Evolutionary conservation across 2,888 invertebrate genomes (phyloP), one percentile per base, ranked within the genome.

Genomic region (Sisyra nigra): DNA sequence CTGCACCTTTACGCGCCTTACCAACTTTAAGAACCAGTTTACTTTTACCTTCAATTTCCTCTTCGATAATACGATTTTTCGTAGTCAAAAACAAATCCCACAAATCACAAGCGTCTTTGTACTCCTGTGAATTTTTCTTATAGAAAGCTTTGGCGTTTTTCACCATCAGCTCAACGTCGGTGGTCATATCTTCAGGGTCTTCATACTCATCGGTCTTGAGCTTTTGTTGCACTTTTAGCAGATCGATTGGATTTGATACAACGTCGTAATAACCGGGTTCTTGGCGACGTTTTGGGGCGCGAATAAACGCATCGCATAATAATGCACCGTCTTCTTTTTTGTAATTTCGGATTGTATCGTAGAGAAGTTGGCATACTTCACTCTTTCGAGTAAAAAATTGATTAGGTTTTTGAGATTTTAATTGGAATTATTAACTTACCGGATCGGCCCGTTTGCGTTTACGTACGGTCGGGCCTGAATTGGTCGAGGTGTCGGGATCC

Each of bases 141-240:
- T 96, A 96, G 66, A 92, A 97, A 7, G 87, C 82, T 61, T 92
- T 92, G 0, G 96, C 91, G 67, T 98, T 98, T 53, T 79, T 86
- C 19, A 94, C 82, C 54, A 98, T 72, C 30, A 94, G 69, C 55
- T 92, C 87, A 51, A 98, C 77, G 59, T 98, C 97, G 7, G 76
- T 72, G 32, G 88, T 79, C 47, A 98, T 67, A 56, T 93, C 91
- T 24, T 93, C 92, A 51, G 96, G 73, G 57, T 92, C 91, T 51
- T 86, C 84, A 61, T 98, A 98, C 43, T 94, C 93, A 53, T 97
- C 96, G 0, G 89, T 93, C 72, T 93, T 94, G 8, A 97, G 65
- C 61, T 96, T 97, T 57, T 94, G 94, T 61, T 96, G 94, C 3
- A 98, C 91, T 62, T 86, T 79, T 34, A 94, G 65, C 55, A 98